Evolutionary conservation across 2,113 vertebrate genomes (phyloP).

Genomic region (Axis porcinus): DNA sequence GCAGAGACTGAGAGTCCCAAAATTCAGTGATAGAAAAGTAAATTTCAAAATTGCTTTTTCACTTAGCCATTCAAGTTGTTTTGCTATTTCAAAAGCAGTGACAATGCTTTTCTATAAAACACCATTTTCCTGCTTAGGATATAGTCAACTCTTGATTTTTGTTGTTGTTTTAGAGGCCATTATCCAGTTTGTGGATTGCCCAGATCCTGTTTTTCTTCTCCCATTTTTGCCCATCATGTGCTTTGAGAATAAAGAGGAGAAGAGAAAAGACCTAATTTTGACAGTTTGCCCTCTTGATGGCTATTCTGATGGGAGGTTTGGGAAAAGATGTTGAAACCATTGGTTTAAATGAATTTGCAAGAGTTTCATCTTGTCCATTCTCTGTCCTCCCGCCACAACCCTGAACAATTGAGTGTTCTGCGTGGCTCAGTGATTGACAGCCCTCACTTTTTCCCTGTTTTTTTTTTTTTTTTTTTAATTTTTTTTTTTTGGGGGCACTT

Average conservation of each 20-base stretch:
- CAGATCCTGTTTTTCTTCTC: constrained; percentile 28
- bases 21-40: constrained; percentile 47
- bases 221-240: neutral
- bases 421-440: neutral
- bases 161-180: neutral
- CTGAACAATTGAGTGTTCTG: constrained; percentile 11
- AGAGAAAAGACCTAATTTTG: neutral
- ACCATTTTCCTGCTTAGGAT: constrained; percentile 38
- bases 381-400: neutral
- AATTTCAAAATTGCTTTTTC: constrained; percentile 48
- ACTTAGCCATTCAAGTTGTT: constrained; percentile 7
- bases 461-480: neutral
- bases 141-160: constrained; percentile 66
- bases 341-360: neutral
- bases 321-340: neutral
- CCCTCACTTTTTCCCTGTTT: neutral
- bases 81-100: neutral
- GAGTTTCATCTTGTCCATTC: neutral
- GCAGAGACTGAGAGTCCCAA: constrained; percentile 39
- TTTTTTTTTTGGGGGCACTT: neutral
- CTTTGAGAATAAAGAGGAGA: constrained; percentile 4
- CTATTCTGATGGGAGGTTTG: constrained; percentile 18
- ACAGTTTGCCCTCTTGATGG: neutral
- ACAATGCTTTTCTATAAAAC: neutral
- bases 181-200: constrained; percentile 61